A percentile compares a stretch with the other conserved stretches of the same genome.
Conservation (phyloP, 2,888 invertebrate genomes). For the Agonopterix alstromeriana region DNA sequence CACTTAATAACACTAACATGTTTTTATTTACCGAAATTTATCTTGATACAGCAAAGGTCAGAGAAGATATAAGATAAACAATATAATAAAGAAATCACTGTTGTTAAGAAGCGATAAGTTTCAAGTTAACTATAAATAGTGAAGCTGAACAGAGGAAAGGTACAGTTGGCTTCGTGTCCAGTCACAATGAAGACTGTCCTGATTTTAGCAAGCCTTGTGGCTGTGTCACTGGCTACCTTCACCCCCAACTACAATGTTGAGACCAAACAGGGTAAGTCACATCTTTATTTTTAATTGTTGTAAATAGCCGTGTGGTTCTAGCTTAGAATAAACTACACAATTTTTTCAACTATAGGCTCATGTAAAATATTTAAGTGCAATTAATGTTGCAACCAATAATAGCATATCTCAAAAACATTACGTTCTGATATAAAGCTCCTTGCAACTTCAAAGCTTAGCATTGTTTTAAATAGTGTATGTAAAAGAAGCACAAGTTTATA, state of each 20-base stretch:
- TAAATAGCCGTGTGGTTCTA: neutral
- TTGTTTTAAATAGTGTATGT: too few relatives aligned
- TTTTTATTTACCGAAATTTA: too few relatives aligned
- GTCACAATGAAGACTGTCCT: slow-evolving; percentile 66
- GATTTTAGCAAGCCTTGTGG: slow-evolving; percentile 51
- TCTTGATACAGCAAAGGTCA: neutral
- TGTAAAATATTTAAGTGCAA: too few relatives aligned
- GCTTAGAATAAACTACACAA: neutral
- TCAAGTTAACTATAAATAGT: slow-evolving; percentile 1
- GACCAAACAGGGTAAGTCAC: slow-evolving; percentile 4
- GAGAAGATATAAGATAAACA: neutral
- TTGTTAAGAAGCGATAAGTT: slow-evolving; percentile 2
- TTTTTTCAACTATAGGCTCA: too few relatives aligned
- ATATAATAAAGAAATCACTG: neutral
- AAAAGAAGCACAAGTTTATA: too few relatives aligned
- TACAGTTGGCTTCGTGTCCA: slow-evolving; percentile 55
- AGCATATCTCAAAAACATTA: too few relatives aligned
- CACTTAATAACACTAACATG: too few relatives aligned
- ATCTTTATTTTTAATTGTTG: neutral
- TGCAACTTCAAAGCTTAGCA: too few relatives aligned
- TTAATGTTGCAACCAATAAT: too few relatives aligned
- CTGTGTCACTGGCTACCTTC: slow-evolving; percentile 44
- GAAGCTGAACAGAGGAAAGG: slow-evolving; percentile 69
- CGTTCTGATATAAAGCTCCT: too few relatives aligned
- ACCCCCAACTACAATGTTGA: slow-evolving; percentile 33